Conservation (phyloP, 2,888 invertebrate species). For the Pecten maximus region DNA sequence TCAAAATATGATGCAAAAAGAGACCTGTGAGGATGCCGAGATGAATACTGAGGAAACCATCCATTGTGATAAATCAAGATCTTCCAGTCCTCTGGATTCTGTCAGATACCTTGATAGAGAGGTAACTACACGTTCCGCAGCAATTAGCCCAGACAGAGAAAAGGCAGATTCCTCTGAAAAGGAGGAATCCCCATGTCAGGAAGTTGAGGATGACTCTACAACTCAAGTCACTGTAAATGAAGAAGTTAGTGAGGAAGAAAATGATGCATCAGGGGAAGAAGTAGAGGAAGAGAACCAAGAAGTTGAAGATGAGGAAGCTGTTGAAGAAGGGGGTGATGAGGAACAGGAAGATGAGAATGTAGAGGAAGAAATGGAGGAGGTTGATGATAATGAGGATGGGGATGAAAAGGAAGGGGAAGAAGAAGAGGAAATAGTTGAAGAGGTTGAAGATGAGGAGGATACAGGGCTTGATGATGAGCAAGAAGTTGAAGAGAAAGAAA, state of each 20-base stretch:
- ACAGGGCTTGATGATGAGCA: conserved; percentile 14
- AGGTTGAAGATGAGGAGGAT: conserved; percentile 50
- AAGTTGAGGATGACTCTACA: neutral
- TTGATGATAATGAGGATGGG: conserved; percentile 45
- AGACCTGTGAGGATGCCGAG: conserved; percentile 41
- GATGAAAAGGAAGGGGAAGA: conserved; percentile 56
- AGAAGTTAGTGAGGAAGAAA: conserved; percentile 40
- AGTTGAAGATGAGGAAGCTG: conserved; percentile 50
- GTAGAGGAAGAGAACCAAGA: conserved; percentile 43
- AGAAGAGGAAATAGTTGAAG: conserved; percentile 57
- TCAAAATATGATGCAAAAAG: neutral
- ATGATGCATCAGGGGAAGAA: conserved; percentile 36
- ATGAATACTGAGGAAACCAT: conserved; percentile 47
- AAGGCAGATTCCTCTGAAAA: neutral
- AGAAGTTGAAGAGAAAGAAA: conserved; percentile 38
- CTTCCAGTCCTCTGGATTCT: conserved; percentile 25
- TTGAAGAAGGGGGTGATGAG: conserved; percentile 53
- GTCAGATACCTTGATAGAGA: conserved; percentile 19
- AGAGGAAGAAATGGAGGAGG: conserved; percentile 50
- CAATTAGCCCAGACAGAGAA: neutral
- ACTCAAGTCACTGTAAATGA: neutral
- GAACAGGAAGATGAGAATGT: conserved; percentile 54
- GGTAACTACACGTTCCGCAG: neutral
- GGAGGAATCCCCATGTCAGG: neutral
- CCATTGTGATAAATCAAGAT: conserved; percentile 37